phyloP scores from a whole-genome alignment of 2,113 vertebrate species.

The Felis catus region DNA sequence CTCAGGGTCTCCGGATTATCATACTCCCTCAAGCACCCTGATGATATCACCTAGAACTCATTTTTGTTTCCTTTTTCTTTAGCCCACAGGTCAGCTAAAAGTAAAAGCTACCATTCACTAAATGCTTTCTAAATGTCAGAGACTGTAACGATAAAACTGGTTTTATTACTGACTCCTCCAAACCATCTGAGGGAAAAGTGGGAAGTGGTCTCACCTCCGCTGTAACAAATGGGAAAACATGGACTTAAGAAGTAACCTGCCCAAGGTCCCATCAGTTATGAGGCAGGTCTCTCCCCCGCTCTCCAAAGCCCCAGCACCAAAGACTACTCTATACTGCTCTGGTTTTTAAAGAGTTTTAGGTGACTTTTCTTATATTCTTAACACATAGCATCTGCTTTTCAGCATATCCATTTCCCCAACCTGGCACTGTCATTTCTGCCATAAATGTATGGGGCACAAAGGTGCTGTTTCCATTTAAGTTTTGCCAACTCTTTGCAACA shows the following conservation, averaged over 20 bases:
- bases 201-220: neutral
- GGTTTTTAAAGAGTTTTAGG: neutral
- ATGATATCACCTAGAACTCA: neutral
- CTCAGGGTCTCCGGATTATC: neutral
- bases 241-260: neutral
- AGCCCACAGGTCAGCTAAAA: neutral
- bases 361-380: slow-evolving; percentile 1
- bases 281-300: neutral
- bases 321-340: neutral
- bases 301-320: neutral
- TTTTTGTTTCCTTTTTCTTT: neutral
- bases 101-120: slow-evolving; percentile 17
- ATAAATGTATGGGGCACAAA: neutral
- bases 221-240: neutral
- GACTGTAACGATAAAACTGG: neutral
- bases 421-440: neutral
- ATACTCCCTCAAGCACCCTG: neutral
- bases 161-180: neutral
- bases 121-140: neutral
- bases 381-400: neutral
- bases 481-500: neutral
- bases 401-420: neutral
- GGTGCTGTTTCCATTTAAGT: neutral
- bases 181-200: neutral
- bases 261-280: neutral